phyloP scores from a whole-genome alignment of 2,113 vertebrate genomes.

The Phaethon lepturus region DNA sequence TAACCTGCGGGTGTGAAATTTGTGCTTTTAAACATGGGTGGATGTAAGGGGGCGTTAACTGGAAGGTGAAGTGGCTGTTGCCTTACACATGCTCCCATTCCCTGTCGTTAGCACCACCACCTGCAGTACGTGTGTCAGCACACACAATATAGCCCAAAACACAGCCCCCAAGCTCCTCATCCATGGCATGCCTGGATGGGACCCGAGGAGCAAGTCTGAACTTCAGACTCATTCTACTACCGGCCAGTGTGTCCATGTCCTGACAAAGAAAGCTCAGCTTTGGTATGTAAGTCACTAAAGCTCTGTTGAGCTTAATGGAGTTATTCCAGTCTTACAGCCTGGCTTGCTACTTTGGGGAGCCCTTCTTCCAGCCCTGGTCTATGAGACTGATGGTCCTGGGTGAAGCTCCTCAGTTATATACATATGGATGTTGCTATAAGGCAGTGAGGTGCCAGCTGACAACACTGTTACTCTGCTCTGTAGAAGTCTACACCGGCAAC shows the following conservation, averaged over 20 bases:
- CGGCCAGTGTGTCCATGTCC: accelerated
- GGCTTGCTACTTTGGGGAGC: background rate
- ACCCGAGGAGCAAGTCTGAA: background rate
- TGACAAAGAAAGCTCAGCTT: background rate
- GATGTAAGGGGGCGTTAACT: background rate
- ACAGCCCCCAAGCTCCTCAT: background rate
- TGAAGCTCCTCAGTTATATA: background rate
- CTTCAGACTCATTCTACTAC: background rate
- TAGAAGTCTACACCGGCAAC: background rate
- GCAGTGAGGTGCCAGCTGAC: background rate
- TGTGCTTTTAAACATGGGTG: background rate
- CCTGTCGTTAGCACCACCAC: background rate
- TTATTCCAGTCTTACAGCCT: background rate
- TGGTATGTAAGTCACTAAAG: background rate
- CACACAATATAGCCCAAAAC: accelerated
- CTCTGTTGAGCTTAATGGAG: background rate
- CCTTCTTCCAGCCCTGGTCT: background rate
- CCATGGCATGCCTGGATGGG: accelerated
- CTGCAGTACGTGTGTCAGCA: background rate
- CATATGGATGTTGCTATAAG: background rate
- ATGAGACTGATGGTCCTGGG: background rate
- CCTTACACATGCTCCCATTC: accelerated
- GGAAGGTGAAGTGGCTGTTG: background rate
- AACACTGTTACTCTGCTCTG: background rate
- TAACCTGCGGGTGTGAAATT: background rate